phyloP scores from a whole-genome alignment of 35 echinoderm and acorn worm species.

The Strongylocentrotus purpuratus region DNA sequence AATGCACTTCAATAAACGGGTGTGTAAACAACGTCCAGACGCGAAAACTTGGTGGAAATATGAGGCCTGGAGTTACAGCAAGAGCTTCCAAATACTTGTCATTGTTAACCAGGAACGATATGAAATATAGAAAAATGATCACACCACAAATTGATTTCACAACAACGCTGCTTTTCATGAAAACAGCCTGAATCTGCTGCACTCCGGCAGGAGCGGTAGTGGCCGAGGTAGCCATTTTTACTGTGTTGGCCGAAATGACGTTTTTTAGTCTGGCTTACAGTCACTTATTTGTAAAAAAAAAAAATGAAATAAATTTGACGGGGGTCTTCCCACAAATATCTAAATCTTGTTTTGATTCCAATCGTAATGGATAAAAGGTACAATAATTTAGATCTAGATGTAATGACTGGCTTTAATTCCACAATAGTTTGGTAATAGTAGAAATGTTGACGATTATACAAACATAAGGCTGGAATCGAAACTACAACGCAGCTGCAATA shows the following conservation, averaged over 20 bases:
- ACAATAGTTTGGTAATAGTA: neutral
- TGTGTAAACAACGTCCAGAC: slow-evolving; percentile 96
- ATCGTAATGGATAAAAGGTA: no score
- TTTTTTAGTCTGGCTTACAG: neutral
- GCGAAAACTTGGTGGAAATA: slow-evolving; percentile 95
- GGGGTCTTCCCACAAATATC: no score
- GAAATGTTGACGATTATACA: neutral
- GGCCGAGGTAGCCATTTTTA: slow-evolving; percentile 75
- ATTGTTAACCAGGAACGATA: slow-evolving; percentile 76
- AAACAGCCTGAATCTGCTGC: slow-evolving; percentile 62
- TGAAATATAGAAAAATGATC: slow-evolving; percentile 82
- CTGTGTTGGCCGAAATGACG: neutral
- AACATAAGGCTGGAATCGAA: neutral
- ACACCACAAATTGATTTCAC: slow-evolving; percentile 88
- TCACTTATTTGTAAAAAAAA: no score
- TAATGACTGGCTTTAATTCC: no score
- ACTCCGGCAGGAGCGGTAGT: slow-evolving; percentile 49
- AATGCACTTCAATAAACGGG: slow-evolving; percentile 87
- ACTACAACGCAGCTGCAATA: neutral
- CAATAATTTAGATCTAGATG: no score
- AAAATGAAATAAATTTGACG: no score
- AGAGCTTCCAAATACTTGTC: slow-evolving; percentile 69
- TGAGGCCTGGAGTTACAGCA: slow-evolving; percentile 81
- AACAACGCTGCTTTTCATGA: slow-evolving; percentile 95
- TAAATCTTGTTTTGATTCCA: no score